Conservation (phyloP, 1,140 invertebrate species). For the Brachionus rubens region DNA sequence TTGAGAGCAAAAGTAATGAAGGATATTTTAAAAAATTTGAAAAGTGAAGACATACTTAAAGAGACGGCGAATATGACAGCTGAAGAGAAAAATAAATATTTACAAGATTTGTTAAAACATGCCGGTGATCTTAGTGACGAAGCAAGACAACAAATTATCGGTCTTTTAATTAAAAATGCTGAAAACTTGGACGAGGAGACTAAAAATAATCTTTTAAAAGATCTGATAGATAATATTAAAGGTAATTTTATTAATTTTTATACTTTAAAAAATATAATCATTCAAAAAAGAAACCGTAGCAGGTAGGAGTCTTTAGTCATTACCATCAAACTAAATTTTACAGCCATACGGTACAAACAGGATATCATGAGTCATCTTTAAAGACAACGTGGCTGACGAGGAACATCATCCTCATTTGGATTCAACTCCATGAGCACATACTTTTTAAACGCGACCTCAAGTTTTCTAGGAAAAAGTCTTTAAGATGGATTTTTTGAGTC, state of each 20-base stretch:
- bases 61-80: conserved; percentile 33
- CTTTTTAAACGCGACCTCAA: too few relatives aligned
- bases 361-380: too few relatives aligned
- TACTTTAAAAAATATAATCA: too few relatives aligned
- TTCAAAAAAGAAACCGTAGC: too few relatives aligned
- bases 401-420: too few relatives aligned
- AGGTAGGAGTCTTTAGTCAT: too few relatives aligned
- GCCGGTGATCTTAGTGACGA: conserved; percentile 25
- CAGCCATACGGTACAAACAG: too few relatives aligned
- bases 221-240: conserved; percentile 21
- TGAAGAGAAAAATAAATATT: conserved; percentile 35
- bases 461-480: too few relatives aligned
- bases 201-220: conserved; percentile 31
- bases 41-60: conserved; percentile 7
- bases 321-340: too few relatives aligned
- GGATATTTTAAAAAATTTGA: conserved; percentile 6
- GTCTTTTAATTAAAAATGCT: conserved; percentile 28
- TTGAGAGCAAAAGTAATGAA: conserved; percentile 35
- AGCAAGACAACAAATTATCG: conserved; percentile 38
- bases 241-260: background rate
- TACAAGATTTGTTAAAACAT: conserved; percentile 29
- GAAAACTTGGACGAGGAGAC: conserved; percentile 39
- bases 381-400: too few relatives aligned
- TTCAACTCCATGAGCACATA: too few relatives aligned
- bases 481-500: too few relatives aligned